A percentile compares a stretch with the other conserved stretches of the same genome.
phyloP scores from a whole-genome alignment of 2,888 invertebrate species.

The Lamellibrachia columna region DNA sequence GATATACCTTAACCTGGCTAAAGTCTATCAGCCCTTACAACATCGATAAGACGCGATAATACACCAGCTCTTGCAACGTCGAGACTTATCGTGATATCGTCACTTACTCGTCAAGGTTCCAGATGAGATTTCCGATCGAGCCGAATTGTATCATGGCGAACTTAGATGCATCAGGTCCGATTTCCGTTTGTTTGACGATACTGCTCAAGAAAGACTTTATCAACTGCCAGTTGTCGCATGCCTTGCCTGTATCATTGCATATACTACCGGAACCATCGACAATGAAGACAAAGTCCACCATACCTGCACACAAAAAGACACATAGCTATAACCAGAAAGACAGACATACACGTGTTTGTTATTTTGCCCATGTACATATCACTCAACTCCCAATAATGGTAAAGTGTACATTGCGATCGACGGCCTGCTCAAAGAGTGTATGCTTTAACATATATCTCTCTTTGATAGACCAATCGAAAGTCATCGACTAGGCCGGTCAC shows the following conservation, averaged over 20 bases:
- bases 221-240: constrained; percentile 21
- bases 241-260: not conserved
- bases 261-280: constrained; percentile 25
- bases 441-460: too few relatives aligned
- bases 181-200: not conserved
- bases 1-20: too few relatives aligned
- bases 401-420: too few relatives aligned
- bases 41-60: too few relatives aligned
- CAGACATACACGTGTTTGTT: too few relatives aligned
- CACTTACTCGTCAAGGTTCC: constrained; percentile 18
- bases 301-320: constrained; percentile 3
- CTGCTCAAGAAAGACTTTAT: not conserved
- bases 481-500: too few relatives aligned
- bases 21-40: too few relatives aligned
- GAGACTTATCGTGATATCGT: not conserved
- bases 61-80: not conserved
- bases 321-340: not conserved
- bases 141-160: constrained; percentile 22
- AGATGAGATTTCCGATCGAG: not conserved
- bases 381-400: too few relatives aligned
- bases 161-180: constrained; percentile 3
- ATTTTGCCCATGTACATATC: too few relatives aligned
- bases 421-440: too few relatives aligned
- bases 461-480: too few relatives aligned
- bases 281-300: constrained; percentile 24